Base-by-base conservation (phyloP, 2,888 invertebrate species). In the Cerastis leucographa region DNA sequence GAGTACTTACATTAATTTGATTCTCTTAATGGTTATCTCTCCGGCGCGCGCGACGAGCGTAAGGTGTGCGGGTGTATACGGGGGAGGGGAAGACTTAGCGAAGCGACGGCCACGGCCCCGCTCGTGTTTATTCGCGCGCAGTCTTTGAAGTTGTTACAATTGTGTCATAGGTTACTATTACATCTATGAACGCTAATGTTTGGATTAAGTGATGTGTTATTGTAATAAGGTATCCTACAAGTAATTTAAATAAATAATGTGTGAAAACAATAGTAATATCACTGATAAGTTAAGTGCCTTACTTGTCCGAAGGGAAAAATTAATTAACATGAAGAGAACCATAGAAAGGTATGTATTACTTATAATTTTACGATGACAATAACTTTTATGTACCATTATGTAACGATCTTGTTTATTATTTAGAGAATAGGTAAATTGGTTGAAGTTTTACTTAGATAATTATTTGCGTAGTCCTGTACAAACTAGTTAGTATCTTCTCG, bases 261-360 rank as follows among this genome's bases (percentile, higher is more conserved):
- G 59, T 59, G 59, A 29, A 70, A 69, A 75, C 54, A 74, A 66
- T 67, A 75, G 64, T 68, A 69, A 75, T 75, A 70, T 25, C 69
- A 49, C 62, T 69, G 54, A 75, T 61, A 19, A 69, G 69, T 70
- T 75, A 70, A 70, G 68, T 75, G 62, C 74, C 75, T 70, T 75
- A 75, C 75, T 75, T 56, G 70, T 11, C 75, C 75, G 75, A 75
- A 70, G 42, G 62, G 75, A 75, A 75, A 75, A 75, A 75, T 75
- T 75, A 62, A 75, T 75, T 19, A 75, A 75, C 70, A 75, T 70
- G 69, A 75, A 75, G 75, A 75, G 40, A 75, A 75, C 40, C 65
- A 75, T 75, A 44, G 75, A 75, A 40, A 74, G 75, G 62, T 75
- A 75, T 75, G 75, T 75, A 70, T 67, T 75, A 75, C 75, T 59